These are phyloP conservation scores for Cordylochernes scorpioides DNA, from an alignment of 2,888 invertebrate species.

Conservation along the genomic window DNA sequence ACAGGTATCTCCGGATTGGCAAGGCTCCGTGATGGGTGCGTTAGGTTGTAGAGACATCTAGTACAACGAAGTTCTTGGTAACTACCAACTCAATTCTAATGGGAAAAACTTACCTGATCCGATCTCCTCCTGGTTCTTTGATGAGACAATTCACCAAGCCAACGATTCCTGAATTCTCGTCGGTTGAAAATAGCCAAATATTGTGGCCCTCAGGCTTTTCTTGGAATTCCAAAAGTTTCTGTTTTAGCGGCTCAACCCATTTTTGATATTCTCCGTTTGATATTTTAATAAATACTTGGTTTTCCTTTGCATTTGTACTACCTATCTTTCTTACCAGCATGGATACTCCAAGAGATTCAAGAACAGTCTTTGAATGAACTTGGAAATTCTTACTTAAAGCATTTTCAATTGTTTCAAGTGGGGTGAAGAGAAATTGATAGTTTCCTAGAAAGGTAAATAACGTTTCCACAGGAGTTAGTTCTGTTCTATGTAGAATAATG, in stretches of 20 bases:
- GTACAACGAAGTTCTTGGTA: neutral
- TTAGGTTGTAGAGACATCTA: no score
- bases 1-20: no score
- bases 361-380: no score
- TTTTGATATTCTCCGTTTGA: slow-evolving; percentile 8
- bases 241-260: slow-evolving; percentile 59
- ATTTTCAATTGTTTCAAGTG: slow-evolving; percentile 10
- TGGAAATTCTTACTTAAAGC: no score
- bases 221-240: slow-evolving; percentile 36
- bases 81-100: neutral
- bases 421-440: slow-evolving; percentile 3
- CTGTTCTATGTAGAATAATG: slow-evolving; percentile 22
- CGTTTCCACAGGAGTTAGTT: slow-evolving; percentile 13
- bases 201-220: slow-evolving; percentile 25
- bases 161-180: slow-evolving; percentile 43
- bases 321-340: no score
- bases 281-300: slow-evolving; percentile 10
- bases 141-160: slow-evolving; percentile 73
- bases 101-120: slow-evolving; percentile 32
- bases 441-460: slow-evolving; percentile 13
- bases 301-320: neutral
- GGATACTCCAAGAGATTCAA: no score
- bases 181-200: slow-evolving; percentile 36
- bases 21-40: no score
- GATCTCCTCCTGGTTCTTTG: slow-evolving; percentile 54